Percentiles rank a stretch among this genome's conserved stretches.
These are phyloP conservation scores for Sycophila sp. DNA, from an alignment of 1,140 invertebrate species.

Conservation along the genomic window DNA sequence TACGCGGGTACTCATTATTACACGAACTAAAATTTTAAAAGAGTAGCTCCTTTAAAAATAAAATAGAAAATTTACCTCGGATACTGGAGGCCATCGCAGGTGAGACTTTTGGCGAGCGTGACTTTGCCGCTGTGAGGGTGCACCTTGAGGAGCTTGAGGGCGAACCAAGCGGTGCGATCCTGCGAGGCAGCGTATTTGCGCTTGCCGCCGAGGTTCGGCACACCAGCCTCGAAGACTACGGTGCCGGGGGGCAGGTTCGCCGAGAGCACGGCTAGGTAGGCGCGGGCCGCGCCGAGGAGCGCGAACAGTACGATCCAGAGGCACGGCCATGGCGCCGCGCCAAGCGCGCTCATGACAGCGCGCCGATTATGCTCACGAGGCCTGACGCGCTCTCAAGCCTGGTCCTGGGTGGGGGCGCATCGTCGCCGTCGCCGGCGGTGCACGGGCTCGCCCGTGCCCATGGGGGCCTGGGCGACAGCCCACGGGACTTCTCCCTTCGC, in stretches of 20 bases:
- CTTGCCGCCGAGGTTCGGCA: constrained; percentile 79
- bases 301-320: constrained; percentile 35
- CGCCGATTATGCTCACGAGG: no score
- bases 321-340: background rate
- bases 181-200: constrained; percentile 79
- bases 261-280: constrained; percentile 77
- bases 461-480: background rate
- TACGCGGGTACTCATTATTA: no score
- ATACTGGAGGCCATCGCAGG: constrained; percentile 83
- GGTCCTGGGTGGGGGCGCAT: background rate
- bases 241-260: constrained; percentile 75
- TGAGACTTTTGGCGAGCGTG: constrained; percentile 75
- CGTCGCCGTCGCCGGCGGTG: background rate
- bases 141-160: constrained; percentile 79
- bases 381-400: no score
- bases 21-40: no score
- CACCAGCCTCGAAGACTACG: constrained; percentile 81
- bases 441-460: constrained; percentile 4
- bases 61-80: constrained; percentile 57
- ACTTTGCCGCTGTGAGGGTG: constrained; percentile 79
- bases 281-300: constrained; percentile 45
- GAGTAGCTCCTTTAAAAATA: no score
- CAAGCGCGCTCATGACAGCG: background rate
- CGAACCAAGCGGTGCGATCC: constrained; percentile 83
- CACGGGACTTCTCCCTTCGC: no score